A percentile compares a stretch with the other conserved stretches of the same genome.
phyloP scores from a whole-genome alignment of 2,113 vertebrate species.

The Nothocercus julius region DNA sequence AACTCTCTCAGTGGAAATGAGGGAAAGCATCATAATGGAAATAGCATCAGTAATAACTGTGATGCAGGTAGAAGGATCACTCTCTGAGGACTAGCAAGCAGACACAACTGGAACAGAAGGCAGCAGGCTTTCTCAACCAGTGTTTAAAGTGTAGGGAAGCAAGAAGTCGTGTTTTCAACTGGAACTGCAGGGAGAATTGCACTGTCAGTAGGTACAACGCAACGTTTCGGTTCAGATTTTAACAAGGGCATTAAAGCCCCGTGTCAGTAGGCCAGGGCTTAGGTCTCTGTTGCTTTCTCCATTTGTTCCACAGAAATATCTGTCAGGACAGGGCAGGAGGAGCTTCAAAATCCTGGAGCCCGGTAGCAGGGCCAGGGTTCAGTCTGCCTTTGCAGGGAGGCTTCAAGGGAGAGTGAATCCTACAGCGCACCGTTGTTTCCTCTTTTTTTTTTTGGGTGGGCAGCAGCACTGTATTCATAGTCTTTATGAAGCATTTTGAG shows the following conservation, averaged over 20 bases:
- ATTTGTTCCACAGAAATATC: background rate
- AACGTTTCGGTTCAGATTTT: background rate
- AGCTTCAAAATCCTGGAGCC: background rate
- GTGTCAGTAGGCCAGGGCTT: background rate
- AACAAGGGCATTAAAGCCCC: background rate
- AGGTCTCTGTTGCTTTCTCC: background rate
- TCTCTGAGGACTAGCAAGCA: background rate
- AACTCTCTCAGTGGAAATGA: background rate
- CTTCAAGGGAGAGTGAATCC: background rate
- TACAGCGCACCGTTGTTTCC: background rate
- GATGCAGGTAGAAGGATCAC: background rate
- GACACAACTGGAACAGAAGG: background rate
- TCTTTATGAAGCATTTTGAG: background rate
- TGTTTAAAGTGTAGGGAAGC: background rate
- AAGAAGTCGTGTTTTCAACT: background rate
- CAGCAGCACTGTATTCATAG: background rate
- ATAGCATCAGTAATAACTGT: background rate
- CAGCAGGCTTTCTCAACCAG: background rate
- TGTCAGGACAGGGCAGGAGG: background rate
- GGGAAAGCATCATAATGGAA: background rate
- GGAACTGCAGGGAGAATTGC: background rate
- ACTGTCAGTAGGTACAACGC: background rate
- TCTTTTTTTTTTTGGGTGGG: background rate
- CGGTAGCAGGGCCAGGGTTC: background rate
- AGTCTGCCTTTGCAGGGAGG: background rate